Evolutionary conservation across 2,113 vertebrate species (phyloP), one percentile per base, ranked within the genome.

Genomic region (Oophaga pumilio): DNA sequence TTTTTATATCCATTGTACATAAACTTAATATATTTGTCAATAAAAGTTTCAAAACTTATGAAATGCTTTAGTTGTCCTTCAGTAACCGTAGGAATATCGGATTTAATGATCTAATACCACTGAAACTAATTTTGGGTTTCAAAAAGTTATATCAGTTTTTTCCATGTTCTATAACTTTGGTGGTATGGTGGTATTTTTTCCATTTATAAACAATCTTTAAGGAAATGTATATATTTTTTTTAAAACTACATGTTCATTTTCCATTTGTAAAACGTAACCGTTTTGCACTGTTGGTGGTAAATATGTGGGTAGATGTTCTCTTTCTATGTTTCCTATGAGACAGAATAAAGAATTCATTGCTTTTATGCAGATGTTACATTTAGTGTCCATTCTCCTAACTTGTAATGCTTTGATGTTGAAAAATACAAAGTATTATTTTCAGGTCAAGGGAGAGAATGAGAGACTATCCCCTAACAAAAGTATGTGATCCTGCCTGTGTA

Each of bases 331-430:
- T 68, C n/a, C 52, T 52, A 68, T 8, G 80, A 80, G 26, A 26
- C 28, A 52, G 13, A 52, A 26, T 83, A 68, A 6, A 68, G 24
- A 68, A 68, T 52, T 68, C 12, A 82, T 52, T 82, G 43, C 15
- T 20, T 49, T 85, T 2, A 26, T 71, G 22, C 66, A 92, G 91
- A 91, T 92, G 89, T 91, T 92, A 89, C 92, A 90, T 73, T 76
- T 62, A 84, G 66, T 64, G 43, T 60, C 43, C 24, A 6, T 28
- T n/a, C 89, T 90, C 81, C 91, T 88, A 90, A 85, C 86, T 86
- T 89, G 77, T 89, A 89, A 74, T 91, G 88, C 62, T 91, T 77
- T 88, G 89, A 3, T 60, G 86, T 80, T 66, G 59, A 50, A 74
- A 89, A 87, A 84, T 18, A 33, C 76, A 78, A 59, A 56, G 76